Evolutionary conservation across 2,797 vertebrate species (phyloP).

Genomic region (Leptoclinus maculatus): DNA sequence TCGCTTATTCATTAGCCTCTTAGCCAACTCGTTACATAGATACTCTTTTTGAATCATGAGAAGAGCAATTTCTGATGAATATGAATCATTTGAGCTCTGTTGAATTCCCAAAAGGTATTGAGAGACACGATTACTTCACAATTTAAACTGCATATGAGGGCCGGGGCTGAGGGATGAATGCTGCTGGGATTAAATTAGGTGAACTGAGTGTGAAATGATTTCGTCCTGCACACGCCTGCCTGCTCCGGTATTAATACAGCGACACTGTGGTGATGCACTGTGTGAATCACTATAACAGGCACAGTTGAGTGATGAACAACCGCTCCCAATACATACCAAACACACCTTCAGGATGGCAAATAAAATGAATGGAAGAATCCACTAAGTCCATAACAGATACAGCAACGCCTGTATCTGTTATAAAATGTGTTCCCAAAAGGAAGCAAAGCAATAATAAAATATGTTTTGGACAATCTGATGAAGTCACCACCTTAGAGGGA

Average conservation of each 20-base stretch:
- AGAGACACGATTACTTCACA: background rate
- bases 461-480: background rate
- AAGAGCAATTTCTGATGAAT: slow-evolving; percentile 8
- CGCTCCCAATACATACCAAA: background rate
- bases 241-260: slow-evolving; percentile 26
- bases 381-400: background rate
- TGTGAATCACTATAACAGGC: slow-evolving; percentile 8
- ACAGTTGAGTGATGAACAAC: slow-evolving; percentile 4
- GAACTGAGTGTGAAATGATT: slow-evolving; percentile 21
- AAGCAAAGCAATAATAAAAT: background rate
- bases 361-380: background rate
- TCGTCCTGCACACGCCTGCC: background rate
- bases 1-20: slow-evolving; percentile 8
- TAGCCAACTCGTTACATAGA: background rate
- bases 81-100: slow-evolving; percentile 20
- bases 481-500: background rate
- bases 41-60: background rate
- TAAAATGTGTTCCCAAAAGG: background rate
- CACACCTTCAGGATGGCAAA: background rate
- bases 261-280: background rate
- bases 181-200: slow-evolving; percentile 47
- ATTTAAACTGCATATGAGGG: slow-evolving; percentile 9
- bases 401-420: background rate
- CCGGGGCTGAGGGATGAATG: slow-evolving; percentile 17
- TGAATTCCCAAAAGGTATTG: slow-evolving; percentile 20